phyloP scores from a whole-genome alignment of 2,888 invertebrate species.

The Tenthredo livida region DNA sequence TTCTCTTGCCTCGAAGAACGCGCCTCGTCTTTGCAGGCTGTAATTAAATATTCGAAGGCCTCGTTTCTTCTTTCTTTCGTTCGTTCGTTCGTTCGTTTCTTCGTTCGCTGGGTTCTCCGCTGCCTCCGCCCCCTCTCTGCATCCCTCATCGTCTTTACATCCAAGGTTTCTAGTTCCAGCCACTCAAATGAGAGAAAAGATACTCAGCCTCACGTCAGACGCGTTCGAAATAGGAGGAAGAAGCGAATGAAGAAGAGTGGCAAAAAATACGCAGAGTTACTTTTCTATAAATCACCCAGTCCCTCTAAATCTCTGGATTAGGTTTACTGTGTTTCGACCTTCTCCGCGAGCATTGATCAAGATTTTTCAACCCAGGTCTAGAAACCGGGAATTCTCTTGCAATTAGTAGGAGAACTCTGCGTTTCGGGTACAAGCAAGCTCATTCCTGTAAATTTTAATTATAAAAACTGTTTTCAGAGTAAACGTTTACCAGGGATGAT shows the following conservation, averaged over 20 bases:
- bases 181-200: conserved; percentile 54
- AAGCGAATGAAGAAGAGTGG: neutral
- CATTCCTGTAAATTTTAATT: neutral
- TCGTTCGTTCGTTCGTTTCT: conserved; percentile 53
- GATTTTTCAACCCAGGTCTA: neutral
- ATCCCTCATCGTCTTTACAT: conserved; percentile 46
- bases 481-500: neutral
- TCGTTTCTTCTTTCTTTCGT: conserved; percentile 51
- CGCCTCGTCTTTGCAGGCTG: conserved; percentile 62
- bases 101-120: conserved; percentile 15
- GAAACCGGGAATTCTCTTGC: neutral
- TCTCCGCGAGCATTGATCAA: neutral
- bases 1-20: conserved; percentile 39
- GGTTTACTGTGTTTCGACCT: conserved; percentile 73
- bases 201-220: conserved; percentile 23
- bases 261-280: conserved; percentile 66
- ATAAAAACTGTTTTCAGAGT: neutral
- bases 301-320: conserved; percentile 71
- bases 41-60: conserved; percentile 72
- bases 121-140: neutral
- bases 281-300: conserved; percentile 77
- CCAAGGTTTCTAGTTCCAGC: conserved; percentile 49
- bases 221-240: conserved; percentile 33
- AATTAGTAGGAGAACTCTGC: neutral
- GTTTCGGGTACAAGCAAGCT: neutral